Base-by-base conservation (phyloP, 2,113 vertebrate species). In the Porphyrio hochstetteri region DNA sequence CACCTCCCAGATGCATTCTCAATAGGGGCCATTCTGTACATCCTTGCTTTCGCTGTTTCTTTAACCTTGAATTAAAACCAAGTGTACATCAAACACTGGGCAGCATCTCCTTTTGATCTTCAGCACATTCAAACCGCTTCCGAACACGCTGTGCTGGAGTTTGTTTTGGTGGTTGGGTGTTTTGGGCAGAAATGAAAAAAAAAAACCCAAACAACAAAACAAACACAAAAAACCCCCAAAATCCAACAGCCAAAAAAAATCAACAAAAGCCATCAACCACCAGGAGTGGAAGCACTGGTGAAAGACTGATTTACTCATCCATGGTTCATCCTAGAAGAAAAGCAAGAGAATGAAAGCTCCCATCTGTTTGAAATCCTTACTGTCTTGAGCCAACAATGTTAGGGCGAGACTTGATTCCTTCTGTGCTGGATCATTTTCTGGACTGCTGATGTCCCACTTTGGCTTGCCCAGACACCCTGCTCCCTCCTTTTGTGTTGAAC, bases 31-130 rank as follows among this genome's bases (percentile, higher is more conserved):
- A 50, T 86, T 96, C 75, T 81, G 82, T 70, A 90, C 84, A 93
- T 86, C 94, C 92, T 95, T 83, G 86, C 72, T 90, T 91, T 89
- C 0, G 1, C 78, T 90, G 83, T 91, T 94, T 91, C 91, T 95
- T 95, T 96, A 95, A 96, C 93, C 96, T 82, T 96, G 81, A 75
- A 91, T 92, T 90, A 77, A 81, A 91, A 88, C 53, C 88, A 84
- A 96, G 89, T 29, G 82, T 75, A 87, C 75, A 63, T 25, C 78
- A 84, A 75, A 56, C 71, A 68, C 52, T 35, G 56, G 75, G 44
- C 79, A 96, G 55, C 86, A 92, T 72, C 72, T 77, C 82, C 57
- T 92, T 96, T 87, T 82, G 77, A 96, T 92, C 92, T 94, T 88
- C 31, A 72, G 82, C 93, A 80, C 93, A 88, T 88, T 95, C 94